Conservation (phyloP, 2,888 invertebrate genomes). For the Agrilus mali region DNA sequence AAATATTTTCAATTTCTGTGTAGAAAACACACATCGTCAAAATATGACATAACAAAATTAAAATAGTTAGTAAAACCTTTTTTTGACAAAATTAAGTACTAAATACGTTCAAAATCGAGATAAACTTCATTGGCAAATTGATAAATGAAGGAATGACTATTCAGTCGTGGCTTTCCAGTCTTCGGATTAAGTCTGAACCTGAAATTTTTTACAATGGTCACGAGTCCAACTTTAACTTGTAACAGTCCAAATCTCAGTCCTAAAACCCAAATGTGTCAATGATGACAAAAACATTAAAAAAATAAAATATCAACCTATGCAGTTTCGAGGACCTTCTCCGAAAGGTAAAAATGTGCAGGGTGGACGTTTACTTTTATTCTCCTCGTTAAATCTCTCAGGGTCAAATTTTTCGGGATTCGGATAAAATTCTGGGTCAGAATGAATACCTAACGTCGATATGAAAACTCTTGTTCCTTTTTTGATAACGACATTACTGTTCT, state of each 20-base stretch:
- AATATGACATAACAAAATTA: too few relatives aligned
- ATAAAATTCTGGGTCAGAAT: slow-evolving; percentile 8
- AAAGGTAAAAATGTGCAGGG: slow-evolving; percentile 4
- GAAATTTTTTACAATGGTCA: slow-evolving; percentile 1
- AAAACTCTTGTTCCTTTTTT: slow-evolving; percentile 19
- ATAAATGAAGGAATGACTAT: too few relatives aligned
- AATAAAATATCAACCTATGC: slow-evolving; percentile 1
- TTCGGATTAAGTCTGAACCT: neutral
- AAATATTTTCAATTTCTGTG: too few relatives aligned
- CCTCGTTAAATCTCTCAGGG: neutral
- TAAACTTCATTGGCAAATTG: too few relatives aligned
- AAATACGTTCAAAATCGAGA: too few relatives aligned
- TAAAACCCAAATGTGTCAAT: neutral
- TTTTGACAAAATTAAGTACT: too few relatives aligned
- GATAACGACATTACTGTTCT: slow-evolving; percentile 9
- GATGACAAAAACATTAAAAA: neutral
- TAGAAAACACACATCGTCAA: too few relatives aligned
- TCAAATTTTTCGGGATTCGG: too few relatives aligned
- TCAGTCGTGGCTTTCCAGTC: too few relatives aligned
- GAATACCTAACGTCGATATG: slow-evolving; percentile 12
- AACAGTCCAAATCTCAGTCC: slow-evolving; percentile 5
- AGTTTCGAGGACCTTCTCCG: slow-evolving; percentile 5
- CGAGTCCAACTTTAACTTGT: slow-evolving; percentile 5
- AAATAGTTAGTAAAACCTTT: too few relatives aligned
- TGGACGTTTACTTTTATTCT: neutral